Conservation (phyloP, 37 sponge, comb jelly and placozoan genomes). For the Bolinopsis microptera region DNA sequence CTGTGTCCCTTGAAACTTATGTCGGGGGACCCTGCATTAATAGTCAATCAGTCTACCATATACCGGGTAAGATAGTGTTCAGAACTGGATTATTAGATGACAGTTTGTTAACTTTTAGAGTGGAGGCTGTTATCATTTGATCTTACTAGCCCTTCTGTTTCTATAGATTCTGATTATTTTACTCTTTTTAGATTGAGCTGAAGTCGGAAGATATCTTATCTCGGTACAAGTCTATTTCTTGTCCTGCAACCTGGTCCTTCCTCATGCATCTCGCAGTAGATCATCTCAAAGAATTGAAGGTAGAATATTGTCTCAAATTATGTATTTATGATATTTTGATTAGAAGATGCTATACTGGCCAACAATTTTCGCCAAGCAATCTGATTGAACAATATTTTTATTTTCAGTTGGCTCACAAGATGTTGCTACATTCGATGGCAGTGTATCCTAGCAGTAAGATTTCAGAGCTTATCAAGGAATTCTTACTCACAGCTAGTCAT, state of each 20-base stretch:
- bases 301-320: neutral
- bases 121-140: too few relatives aligned
- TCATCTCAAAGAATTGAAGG: slow-evolving; percentile 1
- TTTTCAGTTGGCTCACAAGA: slow-evolving; percentile 54
- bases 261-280: neutral
- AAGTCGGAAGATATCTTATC: neutral
- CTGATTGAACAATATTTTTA: too few relatives aligned
- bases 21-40: neutral
- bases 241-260: slow-evolving; percentile 43
- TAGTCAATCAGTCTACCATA: neutral
- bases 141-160: too few relatives aligned
- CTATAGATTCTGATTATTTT: neutral
- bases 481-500: neutral
- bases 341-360: too few relatives aligned
- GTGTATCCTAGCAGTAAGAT: neutral
- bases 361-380: too few relatives aligned
- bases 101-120: too few relatives aligned
- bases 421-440: slow-evolving; percentile 28
- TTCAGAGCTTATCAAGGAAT: slow-evolving; percentile 42
- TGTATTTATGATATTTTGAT: too few relatives aligned
- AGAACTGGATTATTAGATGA: neutral
- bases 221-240: neutral
- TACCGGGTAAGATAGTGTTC: neutral
- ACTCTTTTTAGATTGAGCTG: neutral
- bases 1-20: neutral